A percentile compares a stretch with the other conserved stretches of the same genome.
phyloP scores from a whole-genome alignment of 1,140 invertebrate species.

The Sinonovacula constricta region DNA sequence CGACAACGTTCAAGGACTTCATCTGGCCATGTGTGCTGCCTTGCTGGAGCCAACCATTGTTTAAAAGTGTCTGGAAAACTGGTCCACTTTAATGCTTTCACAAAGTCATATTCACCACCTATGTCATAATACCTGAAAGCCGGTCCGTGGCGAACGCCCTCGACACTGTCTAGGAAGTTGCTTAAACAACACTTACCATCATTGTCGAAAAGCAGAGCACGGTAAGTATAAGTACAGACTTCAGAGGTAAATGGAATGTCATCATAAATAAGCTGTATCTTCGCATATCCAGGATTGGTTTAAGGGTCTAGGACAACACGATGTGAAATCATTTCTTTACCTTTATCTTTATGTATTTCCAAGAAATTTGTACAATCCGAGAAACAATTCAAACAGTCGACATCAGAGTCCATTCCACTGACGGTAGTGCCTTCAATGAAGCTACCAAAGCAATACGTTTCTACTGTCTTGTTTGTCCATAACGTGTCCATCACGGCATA shows the following conservation, averaged over 20 bases:
- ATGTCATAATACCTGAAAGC: not conserved
- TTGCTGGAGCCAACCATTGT: not conserved
- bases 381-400: not conserved
- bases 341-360: not conserved
- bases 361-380: not conserved
- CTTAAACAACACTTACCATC: not conserved
- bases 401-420: not conserved
- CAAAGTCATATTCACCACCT: not conserved
- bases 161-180: not conserved
- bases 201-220: not conserved
- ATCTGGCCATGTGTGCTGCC: not conserved
- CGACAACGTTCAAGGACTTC: not conserved
- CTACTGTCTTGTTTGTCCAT: too few species aligned
- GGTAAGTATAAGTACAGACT: not conserved
- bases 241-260: not conserved
- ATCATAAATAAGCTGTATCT: not conserved
- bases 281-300: not conserved
- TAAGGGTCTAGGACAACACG: not conserved
- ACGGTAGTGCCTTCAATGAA: not conserved
- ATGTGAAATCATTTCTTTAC: not conserved
- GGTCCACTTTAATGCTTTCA: not conserved
- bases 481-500: too few species aligned
- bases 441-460: not conserved
- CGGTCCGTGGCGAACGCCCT: not conserved
- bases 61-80: not conserved